Conservation (phyloP, 2,888 invertebrate genomes). For the Bombylius discolor region DNA sequence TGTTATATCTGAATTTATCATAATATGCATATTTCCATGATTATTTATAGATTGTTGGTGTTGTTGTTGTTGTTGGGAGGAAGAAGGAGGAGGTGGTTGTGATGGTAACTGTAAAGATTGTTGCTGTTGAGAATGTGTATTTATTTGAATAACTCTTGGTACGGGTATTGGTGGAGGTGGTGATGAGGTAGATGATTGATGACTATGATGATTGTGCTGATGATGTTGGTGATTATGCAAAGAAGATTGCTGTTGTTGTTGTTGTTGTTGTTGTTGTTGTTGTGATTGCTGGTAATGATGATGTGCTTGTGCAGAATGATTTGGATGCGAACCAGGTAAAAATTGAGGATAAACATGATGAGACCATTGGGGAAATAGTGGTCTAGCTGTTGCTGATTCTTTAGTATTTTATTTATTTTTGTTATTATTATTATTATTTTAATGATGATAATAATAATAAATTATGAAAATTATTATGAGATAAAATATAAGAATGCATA, state of each 20-base stretch:
- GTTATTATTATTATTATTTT: background rate
- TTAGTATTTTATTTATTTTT: conserved; percentile 4
- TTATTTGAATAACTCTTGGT: background rate
- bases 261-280: conserved; percentile 40
- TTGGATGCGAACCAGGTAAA: conserved; percentile 79
- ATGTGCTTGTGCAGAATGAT: conserved; percentile 42
- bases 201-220: conserved; percentile 20
- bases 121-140: background rate
- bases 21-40: conserved; percentile 10
- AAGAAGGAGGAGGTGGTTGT: background rate
- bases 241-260: conserved; percentile 27
- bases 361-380: conserved; percentile 88
- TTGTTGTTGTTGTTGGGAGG: conserved; percentile 3
- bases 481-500: background rate
- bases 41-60: conserved; percentile 5
- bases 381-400: conserved; percentile 44
- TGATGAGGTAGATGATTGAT: conserved; percentile 22
- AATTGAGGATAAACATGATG: conserved; percentile 91
- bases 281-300: conserved; percentile 50
- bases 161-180: conserved; percentile 20
- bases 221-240: conserved; percentile 20
- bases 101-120: conserved; percentile 12
- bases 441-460: background rate
- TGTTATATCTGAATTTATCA: conserved; percentile 10
- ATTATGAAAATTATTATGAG: no score